Evolutionary conservation across 2,888 invertebrate species (phyloP), one percentile per base, ranked within the genome.

Genomic region (Habrosyne pyritoides): DNA sequence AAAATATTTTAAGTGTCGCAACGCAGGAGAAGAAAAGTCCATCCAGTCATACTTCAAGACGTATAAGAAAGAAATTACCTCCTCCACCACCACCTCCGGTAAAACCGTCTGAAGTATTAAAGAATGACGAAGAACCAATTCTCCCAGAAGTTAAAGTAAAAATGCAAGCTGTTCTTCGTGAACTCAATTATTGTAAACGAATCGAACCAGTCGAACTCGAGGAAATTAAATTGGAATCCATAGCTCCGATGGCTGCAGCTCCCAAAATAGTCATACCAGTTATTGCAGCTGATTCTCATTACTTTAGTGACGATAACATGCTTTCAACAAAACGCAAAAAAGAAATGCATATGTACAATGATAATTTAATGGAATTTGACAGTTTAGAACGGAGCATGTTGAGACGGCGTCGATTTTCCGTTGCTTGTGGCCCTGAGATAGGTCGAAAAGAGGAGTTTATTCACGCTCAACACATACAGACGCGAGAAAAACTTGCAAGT

Each of bases 151-250:
- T 94, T 0, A 94, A 94, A 76, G 86, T 91, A 51, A 94, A 94
- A 73, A 94, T 94, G 94, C 93, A 94, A 69, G 94, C 94, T 10
- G 94, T 94, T 22, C 94, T 94, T 57, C 89, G 91, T 49, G 94
- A 94, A 75, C 79, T 94, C 2, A 88, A 87, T 62, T 82, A 86
- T 67, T 92, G 92, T 66, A 79, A 81, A 55, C 82, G 86, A 61
- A 73, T 77, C n/a, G 91, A 91, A 57, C 79, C 88, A 10, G 77
- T 75, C 47, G 78, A 81, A 62, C 51, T 81, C 54, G 79, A 86
- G 72, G 83, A 86, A 60, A 67, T 82, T 2, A 79, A 81, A 63
- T 71, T 82, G 21, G 85, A 84, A 75, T 79, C 79, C 4, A 78
- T 79, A 55, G 66, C 75, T 36, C 83, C 81, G 2, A 81, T 84